Evolutionary conservation across 2,888 invertebrate genomes (phyloP), one percentile per base, ranked within the genome.

Genomic region (Gerris lacustris): DNA sequence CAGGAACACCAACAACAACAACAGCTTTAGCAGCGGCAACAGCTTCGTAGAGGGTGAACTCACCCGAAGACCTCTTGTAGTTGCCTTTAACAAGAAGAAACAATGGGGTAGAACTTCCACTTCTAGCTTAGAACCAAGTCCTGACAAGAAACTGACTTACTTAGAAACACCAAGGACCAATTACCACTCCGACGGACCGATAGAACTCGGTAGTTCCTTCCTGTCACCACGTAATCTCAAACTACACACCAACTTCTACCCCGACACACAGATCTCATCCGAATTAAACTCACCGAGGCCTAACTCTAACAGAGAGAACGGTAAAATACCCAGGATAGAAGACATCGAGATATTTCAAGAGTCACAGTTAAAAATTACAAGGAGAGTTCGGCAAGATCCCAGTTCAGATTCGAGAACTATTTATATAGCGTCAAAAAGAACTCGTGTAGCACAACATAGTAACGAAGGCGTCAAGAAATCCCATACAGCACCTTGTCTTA

Each of bases 321-420:
- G 44, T 17, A 64, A 64, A 31, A 63, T 71, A 15, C 75, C 73
- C 1, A 62, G 75, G 62, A 71, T 75, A 31, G 74, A 75, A 69
- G 75, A 75, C 68, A 75, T 75, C 45, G 75, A 75, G 69, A 75
- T 75, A 31, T 74, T 75, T 67, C 73, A 73, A 67, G 75, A 75
- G 71, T 73, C 72, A 9, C 74, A 73, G 43, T 68, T 75, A 18
- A 74, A 72, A 68, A 75, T 75, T 18, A 70, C 73, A n/a, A 68
- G 67, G 6, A 69, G 45, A 47, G 45, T 63, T 66, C 44, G 18
- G 45, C 47, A 71, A 66, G 62, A 67, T 63, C 67, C 47, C 62
- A 9, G 9, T 55, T 11, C 11, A 11, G 55, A 55, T 55, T 55
- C 55, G 15, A 55, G 55, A 55, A 55, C 55, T 1, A 55, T 55